These are phyloP conservation scores for Entomyzon cyanotis DNA, from an alignment of 2,113 vertebrate genomes.

Conservation along the genomic window DNA sequence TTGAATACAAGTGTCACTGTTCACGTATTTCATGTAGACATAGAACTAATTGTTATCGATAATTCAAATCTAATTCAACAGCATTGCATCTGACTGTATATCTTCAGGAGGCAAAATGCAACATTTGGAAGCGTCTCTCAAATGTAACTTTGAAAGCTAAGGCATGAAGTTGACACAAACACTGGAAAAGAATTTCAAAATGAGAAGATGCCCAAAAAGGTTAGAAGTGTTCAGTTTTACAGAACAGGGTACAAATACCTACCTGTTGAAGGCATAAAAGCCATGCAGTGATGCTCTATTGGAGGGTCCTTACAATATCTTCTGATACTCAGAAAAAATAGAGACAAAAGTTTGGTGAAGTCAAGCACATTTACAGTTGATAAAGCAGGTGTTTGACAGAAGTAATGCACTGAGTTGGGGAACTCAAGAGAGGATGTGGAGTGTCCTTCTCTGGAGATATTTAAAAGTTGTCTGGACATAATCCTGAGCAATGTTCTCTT, in stretches of 20 bases:
- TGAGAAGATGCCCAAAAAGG: not conserved
- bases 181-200: not conserved
- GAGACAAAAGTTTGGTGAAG: not conserved
- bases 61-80: not conserved
- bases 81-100: not conserved
- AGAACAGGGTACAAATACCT: not conserved
- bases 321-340: not conserved
- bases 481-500: not conserved
- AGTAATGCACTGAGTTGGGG: not conserved
- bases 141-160: not conserved
- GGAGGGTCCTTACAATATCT: not conserved
- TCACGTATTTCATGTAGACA: not conserved
- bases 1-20: not conserved
- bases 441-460: not conserved
- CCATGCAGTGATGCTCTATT: not conserved
- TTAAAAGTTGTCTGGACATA: not conserved
- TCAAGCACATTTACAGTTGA: not conserved
- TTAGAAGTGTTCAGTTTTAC: not conserved
- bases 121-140: not conserved
- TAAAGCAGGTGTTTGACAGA: not conserved
- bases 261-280: not conserved
- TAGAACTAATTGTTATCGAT: not conserved
- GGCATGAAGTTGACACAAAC: not conserved
- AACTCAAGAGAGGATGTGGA: not conserved
- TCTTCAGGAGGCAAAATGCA: not conserved